phyloP scores from a whole-genome alignment of 2,888 invertebrate genomes.

The Brassicogethes aeneus region DNA sequence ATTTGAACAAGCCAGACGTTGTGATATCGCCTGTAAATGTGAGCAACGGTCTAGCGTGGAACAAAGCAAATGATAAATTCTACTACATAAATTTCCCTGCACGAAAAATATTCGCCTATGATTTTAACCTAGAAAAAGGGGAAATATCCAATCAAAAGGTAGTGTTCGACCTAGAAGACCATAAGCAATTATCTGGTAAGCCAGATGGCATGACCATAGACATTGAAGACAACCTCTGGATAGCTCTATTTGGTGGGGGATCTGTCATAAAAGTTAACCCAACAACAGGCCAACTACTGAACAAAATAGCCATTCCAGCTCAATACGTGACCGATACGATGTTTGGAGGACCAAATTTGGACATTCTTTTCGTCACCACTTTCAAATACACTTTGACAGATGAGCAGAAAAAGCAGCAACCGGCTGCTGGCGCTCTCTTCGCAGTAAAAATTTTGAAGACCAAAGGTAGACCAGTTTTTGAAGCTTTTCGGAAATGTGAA shows the following conservation, averaged over 20 bases:
- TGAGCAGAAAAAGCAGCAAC: slow-evolving; percentile 29
- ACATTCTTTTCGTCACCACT: slow-evolving; percentile 53
- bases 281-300: slow-evolving; percentile 14
- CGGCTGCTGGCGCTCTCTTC: slow-evolving; percentile 41
- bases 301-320: slow-evolving; percentile 44
- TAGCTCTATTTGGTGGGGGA: slow-evolving; percentile 54
- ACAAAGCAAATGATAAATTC: slow-evolving; percentile 56
- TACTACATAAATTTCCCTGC: slow-evolving; percentile 71
- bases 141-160: slow-evolving; percentile 34
- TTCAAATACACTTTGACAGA: slow-evolving; percentile 28
- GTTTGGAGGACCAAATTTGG: slow-evolving; percentile 51
- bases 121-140: slow-evolving; percentile 51
- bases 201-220: slow-evolving; percentile 61
- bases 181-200: slow-evolving; percentile 9
- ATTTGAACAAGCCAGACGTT: slow-evolving; percentile 19
- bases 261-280: slow-evolving; percentile 49
- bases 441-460: slow-evolving; percentile 28
- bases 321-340: slow-evolving; percentile 49
- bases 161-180: slow-evolving; percentile 23
- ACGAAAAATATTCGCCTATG: slow-evolving; percentile 55
- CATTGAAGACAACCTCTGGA: slow-evolving; percentile 65
- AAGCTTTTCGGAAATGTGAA: no score
- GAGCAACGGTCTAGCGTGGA: slow-evolving; percentile 75
- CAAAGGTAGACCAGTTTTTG: slow-evolving; percentile 26
- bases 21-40: slow-evolving; percentile 46